Evolutionary conservation across 2,113 vertebrate genomes (phyloP).

Genomic region (Eptesicus fuscus): DNA sequence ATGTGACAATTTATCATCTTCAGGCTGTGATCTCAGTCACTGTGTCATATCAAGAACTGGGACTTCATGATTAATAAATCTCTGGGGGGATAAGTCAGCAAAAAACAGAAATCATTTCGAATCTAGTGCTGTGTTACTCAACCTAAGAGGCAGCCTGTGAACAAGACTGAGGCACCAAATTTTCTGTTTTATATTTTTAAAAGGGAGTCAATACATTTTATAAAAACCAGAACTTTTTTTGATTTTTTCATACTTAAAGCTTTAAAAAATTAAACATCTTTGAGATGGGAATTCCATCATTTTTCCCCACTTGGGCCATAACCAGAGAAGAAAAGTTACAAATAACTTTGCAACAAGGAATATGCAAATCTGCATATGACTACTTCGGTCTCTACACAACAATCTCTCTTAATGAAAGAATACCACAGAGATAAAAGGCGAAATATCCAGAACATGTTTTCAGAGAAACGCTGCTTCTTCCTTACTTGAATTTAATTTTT

Average conservation of each 20-base stretch:
- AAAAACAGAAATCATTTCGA: background rate
- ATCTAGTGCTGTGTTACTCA: background rate
- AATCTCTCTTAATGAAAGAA: background rate
- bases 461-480: background rate
- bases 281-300: background rate
- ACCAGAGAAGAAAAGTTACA: background rate
- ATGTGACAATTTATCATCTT: slow-evolving; percentile 34
- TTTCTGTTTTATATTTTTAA: background rate
- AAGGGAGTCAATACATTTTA: background rate
- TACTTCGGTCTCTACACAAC: background rate
- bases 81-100: background rate
- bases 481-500: slow-evolving; percentile 17
- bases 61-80: slow-evolving; percentile 14
- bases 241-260: background rate
- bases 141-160: background rate
- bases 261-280: background rate
- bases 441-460: background rate
- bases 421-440: background rate
- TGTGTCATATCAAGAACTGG: background rate
- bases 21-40: background rate
- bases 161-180: background rate
- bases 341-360: background rate
- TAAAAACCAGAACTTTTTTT: background rate
- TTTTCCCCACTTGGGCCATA: background rate
- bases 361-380: background rate